Conservation (phyloP, 2,797 vertebrate species). For the Uromys caudimaculatus region DNA sequence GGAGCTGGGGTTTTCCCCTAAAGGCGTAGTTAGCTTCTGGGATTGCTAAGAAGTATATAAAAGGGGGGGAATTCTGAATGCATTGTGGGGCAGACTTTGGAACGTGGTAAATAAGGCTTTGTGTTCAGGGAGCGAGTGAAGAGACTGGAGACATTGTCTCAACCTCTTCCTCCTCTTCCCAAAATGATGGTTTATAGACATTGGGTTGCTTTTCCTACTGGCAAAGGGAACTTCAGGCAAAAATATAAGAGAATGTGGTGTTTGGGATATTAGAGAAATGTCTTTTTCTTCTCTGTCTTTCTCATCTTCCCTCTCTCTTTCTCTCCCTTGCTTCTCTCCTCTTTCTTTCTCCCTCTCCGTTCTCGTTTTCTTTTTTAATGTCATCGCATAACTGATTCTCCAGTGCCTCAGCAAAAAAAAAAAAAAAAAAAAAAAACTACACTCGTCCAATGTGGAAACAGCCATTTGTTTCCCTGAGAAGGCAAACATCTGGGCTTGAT, state of each 20-base stretch:
- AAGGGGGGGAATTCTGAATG: not conserved
- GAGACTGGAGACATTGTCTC: slow-evolving; percentile 27
- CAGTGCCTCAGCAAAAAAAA: not conserved
- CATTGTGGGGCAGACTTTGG: not conserved
- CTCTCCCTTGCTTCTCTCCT: too few species aligned
- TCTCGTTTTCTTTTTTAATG: not conserved
- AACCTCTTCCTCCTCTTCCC: not conserved
- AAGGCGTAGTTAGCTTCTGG: not conserved
- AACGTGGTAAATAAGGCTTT: not conserved
- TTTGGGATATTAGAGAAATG: not conserved
- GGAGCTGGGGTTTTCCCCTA: not conserved
- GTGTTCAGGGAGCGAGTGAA: not conserved
- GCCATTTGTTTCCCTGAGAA: not conserved
- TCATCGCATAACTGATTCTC: not conserved
- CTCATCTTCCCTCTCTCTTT: too few species aligned
- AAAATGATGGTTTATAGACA: not conserved
- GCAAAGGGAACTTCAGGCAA: not conserved
- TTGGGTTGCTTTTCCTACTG: not conserved
- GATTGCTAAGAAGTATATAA: not conserved
- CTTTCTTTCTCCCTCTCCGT: accelerated
- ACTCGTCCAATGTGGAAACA: not conserved
- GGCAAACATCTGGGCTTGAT: not conserved
- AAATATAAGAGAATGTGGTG: not conserved
- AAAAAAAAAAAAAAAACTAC: not conserved
- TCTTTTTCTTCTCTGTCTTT: not conserved